Evolutionary conservation across 2,797 vertebrate genomes (phyloP), one percentile per base, ranked within the genome.

Genomic region (Glyptemys insculpta): DNA sequence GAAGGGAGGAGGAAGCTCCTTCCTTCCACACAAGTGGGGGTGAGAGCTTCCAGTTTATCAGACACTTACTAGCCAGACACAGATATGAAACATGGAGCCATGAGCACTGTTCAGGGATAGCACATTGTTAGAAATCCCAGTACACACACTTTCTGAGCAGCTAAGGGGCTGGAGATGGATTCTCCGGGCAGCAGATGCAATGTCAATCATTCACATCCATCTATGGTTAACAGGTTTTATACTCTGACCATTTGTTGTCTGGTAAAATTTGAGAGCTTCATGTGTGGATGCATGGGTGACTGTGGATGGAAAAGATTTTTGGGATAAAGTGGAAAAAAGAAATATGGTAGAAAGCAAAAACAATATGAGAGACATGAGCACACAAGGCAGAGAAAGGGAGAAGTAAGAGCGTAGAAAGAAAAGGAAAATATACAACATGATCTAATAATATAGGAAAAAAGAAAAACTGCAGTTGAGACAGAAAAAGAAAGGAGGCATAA

Each of bases 251-350:
- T 72, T 37, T 72, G n/a, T 72, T 72, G 34, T 41, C n/a, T n/a
- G 90, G 93, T 25, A 53, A 81, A 94, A 89, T 1, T 15, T 18
- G 31, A 68, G 92, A 88, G 68, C 4, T 84, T 59, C 72, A 95
- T 85, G 82, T 84, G 93, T 47, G 83, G 86, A 94, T 74, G 80
- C 18, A 0, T 4, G 88, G 87, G 86, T 34, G 90, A 92, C 10
- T 18, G 19, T 56, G 41, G 1, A 18, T 15, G 85, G 41, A 1
- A 8, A 72, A 84, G n/a, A 89, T 12, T 23, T 2, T 53, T 1
- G 1, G 4, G 31, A 41, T 12, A 81, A 19, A n/a, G 52, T n/a
- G 34, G 62, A n/a, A n/a, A 68, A n/a, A 68, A 91, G 41, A 94
- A 78, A 9, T 84, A 86, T 5, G 21, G 12, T 65, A 3, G 78